Percentiles rank a stretch among this genome's conserved stretches.
Evolutionary conservation across 2,113 vertebrate species (phyloP).

Genomic region (Etheostoma spectabile): DNA sequence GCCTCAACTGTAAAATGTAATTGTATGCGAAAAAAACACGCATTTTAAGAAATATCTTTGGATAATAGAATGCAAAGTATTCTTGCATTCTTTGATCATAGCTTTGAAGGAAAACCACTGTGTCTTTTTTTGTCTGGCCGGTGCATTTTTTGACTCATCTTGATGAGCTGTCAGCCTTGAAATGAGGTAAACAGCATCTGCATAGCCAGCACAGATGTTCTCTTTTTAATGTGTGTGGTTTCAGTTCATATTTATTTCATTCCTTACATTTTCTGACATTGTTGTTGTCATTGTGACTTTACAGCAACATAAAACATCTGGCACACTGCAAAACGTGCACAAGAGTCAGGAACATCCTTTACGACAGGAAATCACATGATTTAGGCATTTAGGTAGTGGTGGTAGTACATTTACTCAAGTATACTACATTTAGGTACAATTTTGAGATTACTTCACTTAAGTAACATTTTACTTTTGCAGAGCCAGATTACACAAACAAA

Average conservation of each 20-base stretch:
- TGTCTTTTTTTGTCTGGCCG: slow-evolving; percentile 21
- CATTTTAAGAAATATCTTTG: background rate
- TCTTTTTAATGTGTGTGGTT: background rate
- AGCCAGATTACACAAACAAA: background rate
- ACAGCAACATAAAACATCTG: background rate
- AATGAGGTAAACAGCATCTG: slow-evolving; percentile 57
- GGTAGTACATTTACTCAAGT: background rate
- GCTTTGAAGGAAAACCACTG: slow-evolving; percentile 21
- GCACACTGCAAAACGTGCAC: background rate
- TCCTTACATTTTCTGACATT: background rate
- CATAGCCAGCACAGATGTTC: slow-evolving; percentile 17
- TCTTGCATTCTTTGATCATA: slow-evolving; percentile 23
- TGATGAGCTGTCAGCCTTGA: slow-evolving; percentile 54
- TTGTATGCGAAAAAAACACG: background rate
- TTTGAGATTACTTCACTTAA: background rate
- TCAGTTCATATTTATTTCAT: background rate
- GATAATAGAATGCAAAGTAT: background rate
- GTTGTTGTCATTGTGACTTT: background rate
- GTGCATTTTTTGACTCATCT: slow-evolving; percentile 44
- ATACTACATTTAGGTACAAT: background rate
- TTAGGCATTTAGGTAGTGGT: background rate
- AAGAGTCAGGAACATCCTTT: background rate
- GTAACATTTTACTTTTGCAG: background rate
- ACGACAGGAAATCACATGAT: background rate
- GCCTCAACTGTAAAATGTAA: background rate